These are phyloP conservation scores for Polyommatus icarus DNA, from an alignment of 2,888 invertebrate species.

Conservation along the genomic window DNA sequence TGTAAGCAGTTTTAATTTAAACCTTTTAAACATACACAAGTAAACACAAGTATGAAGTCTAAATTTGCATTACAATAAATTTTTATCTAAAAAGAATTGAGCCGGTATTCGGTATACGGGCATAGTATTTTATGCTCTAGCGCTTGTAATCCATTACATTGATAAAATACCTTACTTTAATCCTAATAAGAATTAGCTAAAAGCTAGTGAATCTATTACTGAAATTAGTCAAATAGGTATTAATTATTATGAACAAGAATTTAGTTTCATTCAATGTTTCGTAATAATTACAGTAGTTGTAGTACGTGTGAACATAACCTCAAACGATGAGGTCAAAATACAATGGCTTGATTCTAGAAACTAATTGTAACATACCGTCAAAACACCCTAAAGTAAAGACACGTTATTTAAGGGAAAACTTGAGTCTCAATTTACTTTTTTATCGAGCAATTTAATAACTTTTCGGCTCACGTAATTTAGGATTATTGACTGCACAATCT, in stretches of 20 bases:
- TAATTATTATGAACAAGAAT: not conserved
- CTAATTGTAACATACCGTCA: slow-evolving; percentile 4
- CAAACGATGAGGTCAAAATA: slow-evolving; percentile 15
- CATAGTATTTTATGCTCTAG: not conserved
- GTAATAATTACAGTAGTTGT: not conserved
- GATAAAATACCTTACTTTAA: not conserved
- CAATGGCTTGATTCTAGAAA: not conserved
- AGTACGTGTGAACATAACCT: slow-evolving; percentile 25
- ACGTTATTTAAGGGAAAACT: not conserved
- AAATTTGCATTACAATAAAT: not conserved
- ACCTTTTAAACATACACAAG: not conserved
- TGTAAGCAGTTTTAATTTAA: not conserved
- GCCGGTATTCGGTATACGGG: not conserved
- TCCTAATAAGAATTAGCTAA: not conserved
- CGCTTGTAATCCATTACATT: not conserved
- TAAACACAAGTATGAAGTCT: not conserved
- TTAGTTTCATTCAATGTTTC: not conserved
- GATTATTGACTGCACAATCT: not conserved
- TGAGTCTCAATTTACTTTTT: not conserved
- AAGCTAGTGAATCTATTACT: not conserved
- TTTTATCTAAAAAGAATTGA: not conserved
- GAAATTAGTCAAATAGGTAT: not conserved
- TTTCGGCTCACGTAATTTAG: slow-evolving; percentile 41
- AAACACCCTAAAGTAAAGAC: not conserved
- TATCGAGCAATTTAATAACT: slow-evolving; percentile 28